Base-by-base conservation (phyloP, 92 coral and sea anemone genomes). In the Porites rus region DNA sequence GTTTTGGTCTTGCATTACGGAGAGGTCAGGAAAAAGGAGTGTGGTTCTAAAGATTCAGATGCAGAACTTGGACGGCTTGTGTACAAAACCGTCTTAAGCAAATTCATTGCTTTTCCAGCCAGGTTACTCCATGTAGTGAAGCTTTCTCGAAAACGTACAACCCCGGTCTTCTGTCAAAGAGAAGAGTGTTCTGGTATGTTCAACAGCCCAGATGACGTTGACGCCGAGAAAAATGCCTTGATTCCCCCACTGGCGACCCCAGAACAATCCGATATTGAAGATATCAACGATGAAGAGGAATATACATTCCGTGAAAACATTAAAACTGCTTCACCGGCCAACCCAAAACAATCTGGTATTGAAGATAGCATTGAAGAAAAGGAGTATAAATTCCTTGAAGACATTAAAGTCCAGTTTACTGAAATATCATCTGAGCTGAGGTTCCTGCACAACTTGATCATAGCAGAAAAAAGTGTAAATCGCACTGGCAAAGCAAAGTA, bases 41-140 rank as follows among this genome's bases (percentile, higher is more conserved):
- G 52, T 10, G 86, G 50, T 62, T n/a, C 66, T 38, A 65, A 63
- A 12, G 76, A 56, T 62, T 88, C 90, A 9, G 88, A 68, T 69
- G 84, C 88, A 12, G 93, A 89, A 52, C 73, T 92, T 13, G 93
- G 93, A 9, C 76, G 74, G 28, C 90, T 92, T 71, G 86, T 88
- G 82, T 24, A n/a, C 10, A 20, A 25, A 5, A 14, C 12, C 38
- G 10, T 69, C 51, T 19, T 69, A 18, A 69, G 25, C 46, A 69
- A 12, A 69, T 21, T 69, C 28, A 24, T 10, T 6, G 28, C 10
- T 6, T 19, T 69, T 7, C 28, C 74, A 3, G 22, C 19, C 16
- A 16, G n/a, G 8, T 14, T 62, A 7, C 8, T 20, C 7, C 20
- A 8, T 62, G 66, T 14, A 62, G 8, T 14, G n/a, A 62, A 18